A percentile compares a stretch with the other conserved stretches of the same genome.
phyloP scores from a whole-genome alignment of 2,888 invertebrate species.

The Sesia bembeciformis region DNA sequence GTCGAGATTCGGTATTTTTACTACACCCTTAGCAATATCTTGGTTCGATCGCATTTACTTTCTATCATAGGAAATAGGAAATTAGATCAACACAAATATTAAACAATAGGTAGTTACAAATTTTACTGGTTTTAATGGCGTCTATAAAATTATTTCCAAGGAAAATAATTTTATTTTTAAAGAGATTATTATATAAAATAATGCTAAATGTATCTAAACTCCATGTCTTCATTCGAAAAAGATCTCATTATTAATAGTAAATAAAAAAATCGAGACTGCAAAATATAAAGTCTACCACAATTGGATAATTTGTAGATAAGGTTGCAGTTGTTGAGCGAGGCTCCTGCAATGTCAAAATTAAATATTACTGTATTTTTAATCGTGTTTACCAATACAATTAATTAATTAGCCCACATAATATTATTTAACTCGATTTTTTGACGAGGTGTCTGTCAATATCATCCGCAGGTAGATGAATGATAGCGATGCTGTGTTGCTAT shows the following conservation, averaged over 20 bases:
- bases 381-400: slow-evolving; percentile 14
- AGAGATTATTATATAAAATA: too few species aligned
- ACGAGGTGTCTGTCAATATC: background rate
- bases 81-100: background rate
- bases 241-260: too few species aligned
- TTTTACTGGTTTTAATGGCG: too few species aligned
- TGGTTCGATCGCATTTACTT: too few species aligned
- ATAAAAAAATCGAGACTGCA: slow-evolving; percentile 11
- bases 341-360: slow-evolving; percentile 35
- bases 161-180: too few species aligned
- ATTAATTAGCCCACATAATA: background rate
- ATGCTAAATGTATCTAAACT: too few species aligned
- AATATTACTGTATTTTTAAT: slow-evolving; percentile 33
- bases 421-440: background rate
- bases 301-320: slow-evolving; percentile 35
- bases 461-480: background rate
- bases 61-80: background rate
- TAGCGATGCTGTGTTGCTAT: too few species aligned
- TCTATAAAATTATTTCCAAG: too few species aligned
- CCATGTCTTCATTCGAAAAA: too few species aligned
- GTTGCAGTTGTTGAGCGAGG: slow-evolving; percentile 24
- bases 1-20: too few species aligned
- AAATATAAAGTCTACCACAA: slow-evolving; percentile 13
- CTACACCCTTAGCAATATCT: too few species aligned
- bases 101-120: background rate